Percentiles rank a stretch among this genome's conserved stretches.
These are phyloP conservation scores for Channa striata DNA, from an alignment of 2,797 vertebrate species.

Conservation along the genomic window DNA sequence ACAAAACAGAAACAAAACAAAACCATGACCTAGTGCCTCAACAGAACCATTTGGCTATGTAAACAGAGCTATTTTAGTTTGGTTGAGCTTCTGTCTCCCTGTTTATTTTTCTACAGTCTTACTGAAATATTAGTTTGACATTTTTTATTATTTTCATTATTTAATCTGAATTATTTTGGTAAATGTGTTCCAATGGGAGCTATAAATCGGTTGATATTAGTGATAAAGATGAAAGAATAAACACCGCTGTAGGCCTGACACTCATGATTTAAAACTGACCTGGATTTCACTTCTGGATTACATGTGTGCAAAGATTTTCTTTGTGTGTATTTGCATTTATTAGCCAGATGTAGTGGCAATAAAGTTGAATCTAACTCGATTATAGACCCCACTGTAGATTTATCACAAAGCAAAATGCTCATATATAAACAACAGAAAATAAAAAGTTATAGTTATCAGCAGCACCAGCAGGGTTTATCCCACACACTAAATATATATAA, in stretches of 20 bases:
- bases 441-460: too few species aligned
- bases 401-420: too few species aligned
- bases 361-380: too few species aligned
- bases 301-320: not conserved
- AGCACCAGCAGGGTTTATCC: too few species aligned
- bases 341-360: too few species aligned
- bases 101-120: not conserved
- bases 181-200: not conserved
- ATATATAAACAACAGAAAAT: too few species aligned
- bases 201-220: not conserved
- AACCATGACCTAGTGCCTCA: conserved; percentile 30
- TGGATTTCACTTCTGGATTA: not conserved
- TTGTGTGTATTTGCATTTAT: not conserved
- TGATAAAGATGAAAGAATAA: not conserved
- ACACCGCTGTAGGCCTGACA: not conserved
- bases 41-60: conserved; percentile 8
- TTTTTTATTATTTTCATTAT: conserved; percentile 11
- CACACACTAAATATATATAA: too few species aligned
- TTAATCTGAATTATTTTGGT: not conserved
- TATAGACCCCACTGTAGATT: too few species aligned
- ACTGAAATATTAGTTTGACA: conserved; percentile 12
- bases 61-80: conserved; percentile 51
- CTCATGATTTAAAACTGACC: not conserved
- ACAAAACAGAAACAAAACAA: conserved; percentile 65
- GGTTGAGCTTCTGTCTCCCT: conserved; percentile 37